Base-by-base conservation (phyloP, 2,113 vertebrate species). In the Crocuta crocuta region DNA sequence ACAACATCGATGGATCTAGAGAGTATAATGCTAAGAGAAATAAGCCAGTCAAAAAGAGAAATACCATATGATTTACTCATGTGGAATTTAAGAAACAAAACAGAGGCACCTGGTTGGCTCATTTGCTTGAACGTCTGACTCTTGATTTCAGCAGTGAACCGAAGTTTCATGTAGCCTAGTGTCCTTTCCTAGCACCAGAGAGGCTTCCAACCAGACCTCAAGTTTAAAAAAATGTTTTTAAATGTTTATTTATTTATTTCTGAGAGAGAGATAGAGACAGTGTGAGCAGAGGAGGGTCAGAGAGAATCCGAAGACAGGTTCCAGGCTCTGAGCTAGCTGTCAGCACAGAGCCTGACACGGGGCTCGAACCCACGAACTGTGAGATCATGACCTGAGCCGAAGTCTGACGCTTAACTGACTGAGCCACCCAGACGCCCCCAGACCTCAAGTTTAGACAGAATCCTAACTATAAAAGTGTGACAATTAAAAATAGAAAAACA, bases 401-500 rank as follows among this genome's bases (percentile, higher is more conserved):
- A 39, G 39, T 39, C 39, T 39, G 39, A 39, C 39, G 39, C 39
- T 39, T 39, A 39, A 39, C 39, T 39, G 39, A 39, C 39, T 39
- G 39, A 39, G 39, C 39, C 39, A 39, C 39, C 39, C 39, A 39
- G 39, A 39, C 39, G 39, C 39, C 39, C 39, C 7, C 12, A 87
- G 90, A 94, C 81, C 78, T 61, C 39, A 88, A 76, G 39, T 85
- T 71, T 71, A 53, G 95, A 71, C 53, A 68, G 71, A 82, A 84
- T 65, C 87, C 73, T 53, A 86, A 74, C 39, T 73, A 80, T 92
- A 97, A 95, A 97, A 96, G 95, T 90, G 48, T 35, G 65, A 83
- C 66, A 80, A 97, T 93, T 93, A 89, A 91, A 95, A 97, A 95
- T 96, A 96, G 97, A 89, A 96, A 71, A 76, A 48, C 73, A 31